phyloP scores from a whole-genome alignment of 2,797 vertebrate genomes.

The Potorous gilbertii region DNA sequence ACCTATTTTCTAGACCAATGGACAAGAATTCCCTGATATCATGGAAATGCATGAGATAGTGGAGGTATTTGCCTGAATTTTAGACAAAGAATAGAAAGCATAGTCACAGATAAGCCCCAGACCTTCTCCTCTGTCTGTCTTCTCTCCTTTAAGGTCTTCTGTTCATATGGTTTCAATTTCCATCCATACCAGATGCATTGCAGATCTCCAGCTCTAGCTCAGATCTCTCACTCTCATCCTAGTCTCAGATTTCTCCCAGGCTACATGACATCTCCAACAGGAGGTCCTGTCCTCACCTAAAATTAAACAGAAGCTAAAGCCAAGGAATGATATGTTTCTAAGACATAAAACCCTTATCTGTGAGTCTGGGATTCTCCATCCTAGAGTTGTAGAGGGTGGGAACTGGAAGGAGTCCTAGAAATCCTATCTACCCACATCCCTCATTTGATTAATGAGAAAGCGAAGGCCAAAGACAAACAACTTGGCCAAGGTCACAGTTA shows the following conservation, averaged over 20 bases:
- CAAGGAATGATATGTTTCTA: not conserved
- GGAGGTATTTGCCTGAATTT: not conserved
- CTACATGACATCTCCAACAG: not conserved
- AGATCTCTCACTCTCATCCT: not conserved
- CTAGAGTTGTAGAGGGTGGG: not conserved
- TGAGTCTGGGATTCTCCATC: not conserved
- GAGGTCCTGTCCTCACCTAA: conserved; percentile 5
- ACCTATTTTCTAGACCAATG: not conserved
- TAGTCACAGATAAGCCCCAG: not conserved
- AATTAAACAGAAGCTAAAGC: not conserved
- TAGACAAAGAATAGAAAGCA: not conserved
- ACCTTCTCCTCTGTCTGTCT: not conserved
- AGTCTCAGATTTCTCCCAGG: not conserved
- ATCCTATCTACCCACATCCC: not conserved
- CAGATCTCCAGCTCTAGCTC: not conserved
- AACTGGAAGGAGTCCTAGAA: not conserved
- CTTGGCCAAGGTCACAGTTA: not conserved
- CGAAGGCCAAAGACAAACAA: not conserved
- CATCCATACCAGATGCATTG: not conserved
- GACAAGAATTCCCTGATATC: not conserved
- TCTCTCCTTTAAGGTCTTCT: not conserved
- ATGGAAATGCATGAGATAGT: not conserved
- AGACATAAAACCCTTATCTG: not conserved
- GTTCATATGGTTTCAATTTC: not conserved
- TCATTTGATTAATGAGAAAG: not conserved